Base-by-base conservation (phyloP, 2,113 vertebrate genomes). In the Coracopsis vasa region DNA sequence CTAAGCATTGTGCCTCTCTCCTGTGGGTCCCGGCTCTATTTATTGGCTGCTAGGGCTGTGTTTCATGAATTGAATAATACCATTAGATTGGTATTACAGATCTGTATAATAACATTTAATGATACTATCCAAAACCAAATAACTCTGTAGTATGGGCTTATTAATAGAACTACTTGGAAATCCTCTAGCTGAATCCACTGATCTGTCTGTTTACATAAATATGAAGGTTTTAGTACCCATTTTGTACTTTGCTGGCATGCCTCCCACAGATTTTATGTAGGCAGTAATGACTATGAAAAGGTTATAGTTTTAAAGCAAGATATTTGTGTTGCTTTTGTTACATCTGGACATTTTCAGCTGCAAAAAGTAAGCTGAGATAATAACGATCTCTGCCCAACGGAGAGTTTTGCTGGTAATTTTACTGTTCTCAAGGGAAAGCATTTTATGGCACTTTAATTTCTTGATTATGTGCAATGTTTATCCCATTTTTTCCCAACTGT, bases 381-480 rank as follows among this genome's bases (percentile, higher is more conserved):
- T 6, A 13, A 31, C 9, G 41, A 51, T 24, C 41, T 54, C 54
- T 44, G 28, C 13, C 18, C 19, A 54, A 12, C 0, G 27, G 7
- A 24, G 60, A 39, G 33, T 42, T 47, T 48, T 31, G 33, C 21
- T 44, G 5, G n/a, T 12, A 8, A 25, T 33, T 72, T 25, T 23
- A 31, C 61, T 24, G 31, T 62, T 86, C 53, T 74, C 20, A 10
- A 13, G 54, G 45, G 41, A 67, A 60, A 61, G 35, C 16, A 1
- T 41, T 74, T 61, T 27, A 23, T 24, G 20, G 41, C 19, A 3
- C 35, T 73, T 60, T 13, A 33, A 41, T 45, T 42, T 45, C 44
- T 27, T 11, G 28, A 31, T 37, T 3, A 6, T 4, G 0, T 56
- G 62, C 7, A 16, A 29, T 1, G 3, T 53, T 48, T 44, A 23